Evolutionary conservation across 1,140 invertebrate species (phyloP).

Genomic region (Gonatopus flavifemur): DNA sequence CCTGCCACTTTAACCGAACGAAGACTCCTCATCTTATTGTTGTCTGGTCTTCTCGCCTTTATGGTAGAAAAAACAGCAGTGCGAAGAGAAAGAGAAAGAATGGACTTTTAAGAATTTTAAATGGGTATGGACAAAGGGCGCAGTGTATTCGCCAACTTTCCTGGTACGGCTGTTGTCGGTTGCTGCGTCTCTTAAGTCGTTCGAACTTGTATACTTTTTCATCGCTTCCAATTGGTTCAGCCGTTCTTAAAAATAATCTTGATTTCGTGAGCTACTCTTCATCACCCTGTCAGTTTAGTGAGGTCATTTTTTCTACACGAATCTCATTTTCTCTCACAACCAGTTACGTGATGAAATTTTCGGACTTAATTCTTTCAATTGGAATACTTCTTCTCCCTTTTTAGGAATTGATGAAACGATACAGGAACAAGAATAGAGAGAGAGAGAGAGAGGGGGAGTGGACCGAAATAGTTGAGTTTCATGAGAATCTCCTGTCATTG

Average conservation of each 20-base stretch:
- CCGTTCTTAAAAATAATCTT: constrained; percentile 28
- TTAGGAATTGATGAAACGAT: background rate
- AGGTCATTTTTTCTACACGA: background rate
- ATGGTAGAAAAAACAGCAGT: constrained; percentile 38
- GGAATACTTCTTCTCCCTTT: no score
- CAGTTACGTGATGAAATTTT: no score
- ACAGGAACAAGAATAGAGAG: background rate
- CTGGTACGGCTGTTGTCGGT: no score
- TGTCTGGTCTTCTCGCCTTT: constrained; percentile 50
- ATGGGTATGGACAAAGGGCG: constrained; percentile 48
- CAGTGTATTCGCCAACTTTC: constrained; percentile 27
- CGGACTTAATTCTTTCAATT: no score
- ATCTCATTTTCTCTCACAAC: constrained; percentile 16
- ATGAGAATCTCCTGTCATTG: no score
- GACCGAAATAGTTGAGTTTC: no score
- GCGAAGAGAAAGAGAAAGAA: constrained; percentile 16
- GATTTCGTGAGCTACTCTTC: constrained; percentile 22
- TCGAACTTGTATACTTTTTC: no score
- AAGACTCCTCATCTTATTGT: constrained; percentile 50
- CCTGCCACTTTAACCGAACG: constrained; percentile 20
- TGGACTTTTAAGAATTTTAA: constrained; percentile 42
- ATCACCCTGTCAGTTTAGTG: background rate
- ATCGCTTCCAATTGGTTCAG: constrained; percentile 23
- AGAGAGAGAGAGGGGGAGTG: background rate
- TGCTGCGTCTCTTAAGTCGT: background rate